Base-by-base conservation (phyloP, 2,113 vertebrate species). In the Ciconia stormi region DNA sequence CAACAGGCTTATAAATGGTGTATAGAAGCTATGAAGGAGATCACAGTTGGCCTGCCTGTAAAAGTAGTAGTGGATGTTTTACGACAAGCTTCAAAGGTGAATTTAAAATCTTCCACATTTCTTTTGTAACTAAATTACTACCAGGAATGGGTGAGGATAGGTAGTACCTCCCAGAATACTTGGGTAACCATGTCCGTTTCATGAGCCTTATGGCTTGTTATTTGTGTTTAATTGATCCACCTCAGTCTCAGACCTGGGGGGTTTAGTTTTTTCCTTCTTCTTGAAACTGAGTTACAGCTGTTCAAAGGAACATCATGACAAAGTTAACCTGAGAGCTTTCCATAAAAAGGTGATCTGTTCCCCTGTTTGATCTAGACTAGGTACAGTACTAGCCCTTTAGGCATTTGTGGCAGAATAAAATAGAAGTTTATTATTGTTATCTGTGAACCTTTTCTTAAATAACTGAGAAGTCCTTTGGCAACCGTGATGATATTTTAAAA, bases 1-100 rank as follows among this genome's bases (percentile, higher is more conserved):
- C 89, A 77, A 40, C 96, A 99, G 99, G 99, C 99, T n/a, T 99
- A 99, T 73, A 99, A 99, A 91, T 99, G 99, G 99, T 99, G 99
- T 95, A 99, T 99, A 98, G 99, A 99, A 97, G 99, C 99, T 73
- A 99, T 99, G 99, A 99, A 99, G 97, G 99, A 99, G 98, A 99
- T 99, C 89, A 99, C 98, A 34, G 98, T 98, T 27, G 99, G 99
- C 42, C 98, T 99, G 93, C 99, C 99, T 83, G 99, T 99, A 4
- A 99, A 99, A 97, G 99, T 99, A 27, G 98, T 99, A 67, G 99
- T 99, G 85, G 99, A 99, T 98, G 99, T 99, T 90, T 98, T 99
- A 89, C 98, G 99, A 92, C 99, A 99, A 98, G 99, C 99, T 20
- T 99, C 99, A 23, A 99, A 99, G 99, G 99, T 99, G 80, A 98